phyloP scores from a whole-genome alignment of 2,113 vertebrate species.

The Mormoops blainvillei region DNA sequence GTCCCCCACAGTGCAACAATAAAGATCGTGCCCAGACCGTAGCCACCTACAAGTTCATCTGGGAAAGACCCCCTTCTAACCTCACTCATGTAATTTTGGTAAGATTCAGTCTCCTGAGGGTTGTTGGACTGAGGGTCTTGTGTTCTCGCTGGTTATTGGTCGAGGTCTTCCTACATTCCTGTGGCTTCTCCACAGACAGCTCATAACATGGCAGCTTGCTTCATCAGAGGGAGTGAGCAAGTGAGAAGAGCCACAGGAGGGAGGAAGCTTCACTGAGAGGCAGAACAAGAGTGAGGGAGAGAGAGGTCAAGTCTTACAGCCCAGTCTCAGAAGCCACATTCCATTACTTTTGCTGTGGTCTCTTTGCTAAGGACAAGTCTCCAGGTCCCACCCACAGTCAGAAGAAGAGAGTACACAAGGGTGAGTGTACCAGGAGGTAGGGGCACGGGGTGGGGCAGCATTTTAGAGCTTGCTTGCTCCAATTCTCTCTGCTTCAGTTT shows the following conservation, averaged over 20 bases:
- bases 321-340: neutral
- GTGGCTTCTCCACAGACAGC: neutral
- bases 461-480: neutral
- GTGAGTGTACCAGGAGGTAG: neutral
- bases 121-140: neutral
- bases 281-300: neutral
- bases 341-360: neutral
- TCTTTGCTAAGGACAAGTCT: neutral
- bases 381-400: neutral
- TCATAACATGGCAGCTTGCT: neutral
- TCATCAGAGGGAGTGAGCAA: neutral
- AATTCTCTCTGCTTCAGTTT: neutral
- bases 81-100: neutral
- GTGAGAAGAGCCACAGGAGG: neutral
- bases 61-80: neutral
- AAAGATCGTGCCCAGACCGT: neutral
- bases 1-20: neutral
- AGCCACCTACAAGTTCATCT: neutral
- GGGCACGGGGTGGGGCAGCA: fast-evolving
- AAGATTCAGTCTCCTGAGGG: neutral
- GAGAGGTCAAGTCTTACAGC: neutral
- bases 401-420: neutral
- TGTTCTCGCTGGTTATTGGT: neutral
- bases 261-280: too few relatives aligned
- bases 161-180: neutral